Base-by-base conservation (phyloP, 2,888 invertebrate species). In the Scrobipalpa atriplicella region DNA sequence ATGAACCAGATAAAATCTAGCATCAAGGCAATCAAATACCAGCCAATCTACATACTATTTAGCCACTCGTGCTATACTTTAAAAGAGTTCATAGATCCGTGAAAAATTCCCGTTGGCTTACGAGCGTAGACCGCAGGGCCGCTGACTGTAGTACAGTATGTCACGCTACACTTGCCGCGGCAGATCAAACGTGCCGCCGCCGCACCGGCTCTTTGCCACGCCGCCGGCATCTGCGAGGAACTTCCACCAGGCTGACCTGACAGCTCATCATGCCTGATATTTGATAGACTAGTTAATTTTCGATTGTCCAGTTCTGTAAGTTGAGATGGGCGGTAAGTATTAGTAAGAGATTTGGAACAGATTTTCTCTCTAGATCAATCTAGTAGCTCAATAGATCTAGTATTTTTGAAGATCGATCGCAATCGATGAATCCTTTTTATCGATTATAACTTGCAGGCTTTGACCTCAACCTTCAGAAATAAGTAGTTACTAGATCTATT, bases 151-250 rank as follows among this genome's bases (percentile, higher is more conserved):
- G 38, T 38, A 58, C 58, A 82, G 83, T 89, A 88, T 87, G 88
- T 86, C 89, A 89, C 87, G 89, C 78, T 83, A 83, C 84, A 85
- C 82, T 83, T 82, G 83, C 79, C 80, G 72, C 80, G 75, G 71
- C 71, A 77, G 82, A 85, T 89, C 85, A 89, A 89, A 89, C 77
- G 75, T 63, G 77, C 86, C 87, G 87, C 67, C 82, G 38, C 36
- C 38, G 58, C 16, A 5, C 54, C 54, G 56, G 16, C 58, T 73
- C 83, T 80, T 80, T 79, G 77, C 82, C 75, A 81, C 78, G 82
- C 84, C 81, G 81, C 75, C 80, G 72, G 80, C 80, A 76, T 73
- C 74, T 73, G 21, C 21, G 21, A 56, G 72, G 73, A 76, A 74
- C 75, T 87, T 86, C 85, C 87, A 84, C 83, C 83, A 87, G 81